Percentiles rank a stretch among this genome's conserved stretches.
phyloP scores from a whole-genome alignment of 2,888 invertebrate species.

The Crossocerus cetratus region DNA sequence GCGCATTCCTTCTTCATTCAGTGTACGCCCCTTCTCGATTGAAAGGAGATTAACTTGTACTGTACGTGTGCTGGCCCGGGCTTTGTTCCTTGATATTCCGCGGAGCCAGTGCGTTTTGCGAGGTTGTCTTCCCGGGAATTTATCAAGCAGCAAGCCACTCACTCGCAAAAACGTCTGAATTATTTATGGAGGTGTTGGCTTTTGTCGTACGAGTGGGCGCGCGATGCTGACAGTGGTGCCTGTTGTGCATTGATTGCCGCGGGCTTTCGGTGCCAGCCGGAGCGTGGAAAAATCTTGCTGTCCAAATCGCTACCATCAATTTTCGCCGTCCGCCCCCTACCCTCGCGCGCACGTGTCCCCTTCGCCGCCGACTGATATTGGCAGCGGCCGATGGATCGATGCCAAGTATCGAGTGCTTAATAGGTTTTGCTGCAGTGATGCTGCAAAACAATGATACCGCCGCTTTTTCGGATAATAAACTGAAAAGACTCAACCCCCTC shows the following conservation, averaged over 20 bases:
- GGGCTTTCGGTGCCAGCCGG: conserved; percentile 48
- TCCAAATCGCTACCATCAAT: conserved; percentile 53
- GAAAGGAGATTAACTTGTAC: conserved; percentile 14
- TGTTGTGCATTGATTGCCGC: conserved; percentile 56
- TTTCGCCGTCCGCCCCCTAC: too few species aligned
- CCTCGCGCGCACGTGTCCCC: conserved; percentile 27
- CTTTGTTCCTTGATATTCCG: background rate
- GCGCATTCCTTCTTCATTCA: too few species aligned
- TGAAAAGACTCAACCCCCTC: too few species aligned
- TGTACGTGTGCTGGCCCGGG: conserved; percentile 2
- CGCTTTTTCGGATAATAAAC: too few species aligned
- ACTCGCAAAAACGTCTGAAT: too few species aligned
- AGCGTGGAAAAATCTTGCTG: conserved; percentile 57
- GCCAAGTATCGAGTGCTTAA: too few species aligned
- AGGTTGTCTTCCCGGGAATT: conserved; percentile 28
- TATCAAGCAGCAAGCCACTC: too few species aligned
- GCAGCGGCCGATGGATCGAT: conserved; percentile 35
- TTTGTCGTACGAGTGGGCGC: too few species aligned
- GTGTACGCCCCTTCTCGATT: background rate
- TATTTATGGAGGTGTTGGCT: too few species aligned
- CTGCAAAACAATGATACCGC: too few species aligned
- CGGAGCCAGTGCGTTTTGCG: background rate
- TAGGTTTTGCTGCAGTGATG: too few species aligned
- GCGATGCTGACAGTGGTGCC: too few species aligned
- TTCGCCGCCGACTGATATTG: conserved; percentile 38